Conservation (phyloP, 1,140 invertebrate species). For the Eciton burchellii region DNA sequence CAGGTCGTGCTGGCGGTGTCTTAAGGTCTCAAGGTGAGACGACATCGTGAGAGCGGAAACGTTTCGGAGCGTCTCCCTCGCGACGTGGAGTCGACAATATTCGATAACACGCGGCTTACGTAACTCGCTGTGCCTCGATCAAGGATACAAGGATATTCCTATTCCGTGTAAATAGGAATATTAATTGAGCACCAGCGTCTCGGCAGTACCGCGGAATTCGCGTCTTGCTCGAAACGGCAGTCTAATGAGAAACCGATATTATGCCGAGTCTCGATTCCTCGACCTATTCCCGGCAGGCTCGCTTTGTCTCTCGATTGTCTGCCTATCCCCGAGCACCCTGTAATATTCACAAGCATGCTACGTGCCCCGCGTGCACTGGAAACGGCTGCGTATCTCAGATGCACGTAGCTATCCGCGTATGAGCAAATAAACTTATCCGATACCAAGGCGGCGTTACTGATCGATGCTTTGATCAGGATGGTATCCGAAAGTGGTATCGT, state of each 20-base stretch:
- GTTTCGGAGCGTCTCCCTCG: neutral
- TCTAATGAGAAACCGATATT: constrained; percentile 76
- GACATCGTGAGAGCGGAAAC: neutral
- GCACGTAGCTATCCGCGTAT: neutral
- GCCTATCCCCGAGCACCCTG: constrained; percentile 54
- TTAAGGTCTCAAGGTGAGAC: neutral
- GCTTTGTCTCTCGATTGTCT: constrained; percentile 71
- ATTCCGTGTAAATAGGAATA: neutral
- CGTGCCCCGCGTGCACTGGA: neutral
- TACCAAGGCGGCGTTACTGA: neutral
- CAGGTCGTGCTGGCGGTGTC: neutral
- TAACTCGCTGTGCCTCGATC: neutral
- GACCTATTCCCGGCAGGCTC: constrained; percentile 46
- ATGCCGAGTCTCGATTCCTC: constrained; percentile 62
- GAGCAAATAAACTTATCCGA: constrained; percentile 48
- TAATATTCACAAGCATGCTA: constrained; percentile 33
- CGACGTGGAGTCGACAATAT: neutral
- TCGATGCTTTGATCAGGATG: neutral
- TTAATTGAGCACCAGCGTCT: too few species aligned
- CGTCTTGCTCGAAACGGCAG: constrained; percentile 54
- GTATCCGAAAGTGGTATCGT: constrained; percentile 19
- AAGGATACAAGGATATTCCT: too few species aligned
- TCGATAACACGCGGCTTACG: neutral
- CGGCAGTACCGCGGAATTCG: constrained; percentile 41
- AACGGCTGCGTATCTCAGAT: constrained; percentile 1